phyloP scores from a whole-genome alignment of 2,888 invertebrate genomes.

The Camponotus fellah region DNA sequence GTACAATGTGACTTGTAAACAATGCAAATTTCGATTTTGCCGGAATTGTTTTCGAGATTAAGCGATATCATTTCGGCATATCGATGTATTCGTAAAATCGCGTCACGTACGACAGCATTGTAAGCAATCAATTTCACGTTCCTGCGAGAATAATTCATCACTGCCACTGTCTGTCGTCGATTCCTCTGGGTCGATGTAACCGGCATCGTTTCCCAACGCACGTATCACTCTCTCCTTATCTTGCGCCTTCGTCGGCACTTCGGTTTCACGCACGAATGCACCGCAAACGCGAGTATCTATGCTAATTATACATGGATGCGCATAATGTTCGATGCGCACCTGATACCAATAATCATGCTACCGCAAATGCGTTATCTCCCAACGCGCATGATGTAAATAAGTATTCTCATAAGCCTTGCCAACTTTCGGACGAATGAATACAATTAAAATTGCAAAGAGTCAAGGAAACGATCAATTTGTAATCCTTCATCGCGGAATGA shows the following conservation, averaged over 20 bases:
- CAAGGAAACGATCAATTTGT: not conserved
- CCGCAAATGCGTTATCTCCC: constrained; percentile 23
- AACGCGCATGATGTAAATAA: not conserved
- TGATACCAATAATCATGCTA: constrained; percentile 60
- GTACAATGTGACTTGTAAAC: too few species aligned
- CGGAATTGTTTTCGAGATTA: constrained; percentile 41
- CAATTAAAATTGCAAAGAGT: not conserved
- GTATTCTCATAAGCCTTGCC: constrained; percentile 21
- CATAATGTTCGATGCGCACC: constrained; percentile 47
- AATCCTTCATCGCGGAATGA: not conserved
- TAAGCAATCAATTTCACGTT: constrained; percentile 57
- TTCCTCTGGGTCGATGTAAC: constrained; percentile 50
- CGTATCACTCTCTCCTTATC: constrained; percentile 35
- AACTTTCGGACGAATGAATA: constrained; percentile 21
- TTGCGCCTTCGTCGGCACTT: not conserved
- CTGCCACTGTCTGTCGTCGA: constrained; percentile 33
- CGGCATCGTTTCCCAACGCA: constrained; percentile 55
- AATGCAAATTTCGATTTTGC: constrained; percentile 21
- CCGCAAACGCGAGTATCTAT: constrained; percentile 44
- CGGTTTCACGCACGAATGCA: constrained; percentile 44
- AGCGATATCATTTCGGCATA: constrained; percentile 34
- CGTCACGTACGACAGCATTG: constrained; percentile 46
- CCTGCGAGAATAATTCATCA: constrained; percentile 57
- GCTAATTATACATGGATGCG: constrained; percentile 59
- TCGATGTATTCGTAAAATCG: constrained; percentile 50